These are phyloP conservation scores for Perodicticus potto DNA, from an alignment of 2,797 vertebrate species.

Conservation along the genomic window DNA sequence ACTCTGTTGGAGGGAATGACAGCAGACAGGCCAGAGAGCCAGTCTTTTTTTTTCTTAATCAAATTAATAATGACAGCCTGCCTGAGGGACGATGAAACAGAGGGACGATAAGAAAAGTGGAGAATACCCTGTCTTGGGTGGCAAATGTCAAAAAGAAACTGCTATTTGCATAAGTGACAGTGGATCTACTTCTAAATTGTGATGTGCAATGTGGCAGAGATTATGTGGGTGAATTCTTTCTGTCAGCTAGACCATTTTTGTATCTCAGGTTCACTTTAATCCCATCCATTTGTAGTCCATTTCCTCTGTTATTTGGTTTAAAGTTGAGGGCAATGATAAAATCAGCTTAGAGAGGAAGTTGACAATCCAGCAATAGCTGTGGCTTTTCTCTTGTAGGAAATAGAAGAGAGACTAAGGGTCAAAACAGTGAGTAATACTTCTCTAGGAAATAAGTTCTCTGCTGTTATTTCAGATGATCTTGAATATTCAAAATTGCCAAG, in stretches of 20 bases:
- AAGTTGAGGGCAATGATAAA: slow-evolving; percentile 48
- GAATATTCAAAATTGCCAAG: slow-evolving; percentile 33
- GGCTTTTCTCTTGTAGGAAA: slow-evolving; percentile 17
- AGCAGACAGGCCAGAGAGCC: neutral
- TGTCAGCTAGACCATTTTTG: neutral
- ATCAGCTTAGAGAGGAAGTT: neutral
- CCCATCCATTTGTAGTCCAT: slow-evolving; percentile 1
- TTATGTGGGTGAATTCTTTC: neutral
- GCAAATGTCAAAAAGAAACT: neutral
- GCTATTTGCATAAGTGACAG: neutral
- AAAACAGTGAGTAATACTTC: neutral
- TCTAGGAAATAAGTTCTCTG: neutral
- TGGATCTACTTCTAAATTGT: neutral
- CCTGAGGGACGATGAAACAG: neutral
- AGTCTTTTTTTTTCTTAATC: neutral
- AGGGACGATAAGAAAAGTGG: neutral
- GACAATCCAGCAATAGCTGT: slow-evolving; percentile 40
- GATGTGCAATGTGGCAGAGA: neutral
- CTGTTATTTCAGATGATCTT: neutral
- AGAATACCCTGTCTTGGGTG: neutral
- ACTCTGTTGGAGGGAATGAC: neutral
- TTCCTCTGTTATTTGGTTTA: slow-evolving; percentile 65
- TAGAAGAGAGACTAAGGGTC: neutral
- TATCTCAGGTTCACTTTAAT: neutral
- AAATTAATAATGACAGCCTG: neutral